phyloP scores from a whole-genome alignment of 2,797 vertebrate genomes.

The Distichodus sexfasciatus region DNA sequence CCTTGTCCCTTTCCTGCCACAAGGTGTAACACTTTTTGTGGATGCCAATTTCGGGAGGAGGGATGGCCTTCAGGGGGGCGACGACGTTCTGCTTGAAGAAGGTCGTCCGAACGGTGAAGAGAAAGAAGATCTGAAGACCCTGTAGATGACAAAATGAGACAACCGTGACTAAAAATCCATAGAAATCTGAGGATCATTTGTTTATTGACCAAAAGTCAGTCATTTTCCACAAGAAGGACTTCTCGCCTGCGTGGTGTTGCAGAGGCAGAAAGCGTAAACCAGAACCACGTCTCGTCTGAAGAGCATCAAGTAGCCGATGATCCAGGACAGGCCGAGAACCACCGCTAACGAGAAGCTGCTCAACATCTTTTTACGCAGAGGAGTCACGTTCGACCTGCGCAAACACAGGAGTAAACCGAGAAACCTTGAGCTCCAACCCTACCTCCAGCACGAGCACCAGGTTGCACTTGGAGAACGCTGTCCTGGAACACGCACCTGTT shows the following conservation, averaged over 20 bases:
- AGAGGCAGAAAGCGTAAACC: constrained; percentile 71
- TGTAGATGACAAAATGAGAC: constrained; percentile 33
- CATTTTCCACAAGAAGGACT: neutral
- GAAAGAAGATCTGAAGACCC: constrained; percentile 67
- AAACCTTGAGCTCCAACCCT: too few species aligned
- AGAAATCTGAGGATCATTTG: too few species aligned
- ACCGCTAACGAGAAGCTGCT: constrained; percentile 60
- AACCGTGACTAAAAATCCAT: neutral
- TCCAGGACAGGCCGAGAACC: constrained; percentile 71
- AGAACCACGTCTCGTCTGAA: constrained; percentile 46
- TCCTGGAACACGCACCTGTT: constrained; percentile 68
- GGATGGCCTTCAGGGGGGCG: neutral
- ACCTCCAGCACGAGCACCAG: too few species aligned
- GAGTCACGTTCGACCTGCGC: constrained; percentile 57
- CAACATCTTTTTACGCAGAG: constrained; percentile 59
- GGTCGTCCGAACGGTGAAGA: constrained; percentile 55
- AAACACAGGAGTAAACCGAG: too few species aligned
- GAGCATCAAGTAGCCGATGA: constrained; percentile 67
- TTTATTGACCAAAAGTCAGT: neutral
- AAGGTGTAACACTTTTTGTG: constrained; percentile 25
- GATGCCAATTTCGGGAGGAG: neutral
- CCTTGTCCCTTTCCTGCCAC: neutral
- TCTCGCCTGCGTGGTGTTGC: constrained; percentile 72
- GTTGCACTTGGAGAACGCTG: too few species aligned
- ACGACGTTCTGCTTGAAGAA: constrained; percentile 37